These are phyloP conservation scores for Drosophila neutralis DNA, from an alignment of 2,888 invertebrate genomes.

Conservation along the genomic window DNA sequence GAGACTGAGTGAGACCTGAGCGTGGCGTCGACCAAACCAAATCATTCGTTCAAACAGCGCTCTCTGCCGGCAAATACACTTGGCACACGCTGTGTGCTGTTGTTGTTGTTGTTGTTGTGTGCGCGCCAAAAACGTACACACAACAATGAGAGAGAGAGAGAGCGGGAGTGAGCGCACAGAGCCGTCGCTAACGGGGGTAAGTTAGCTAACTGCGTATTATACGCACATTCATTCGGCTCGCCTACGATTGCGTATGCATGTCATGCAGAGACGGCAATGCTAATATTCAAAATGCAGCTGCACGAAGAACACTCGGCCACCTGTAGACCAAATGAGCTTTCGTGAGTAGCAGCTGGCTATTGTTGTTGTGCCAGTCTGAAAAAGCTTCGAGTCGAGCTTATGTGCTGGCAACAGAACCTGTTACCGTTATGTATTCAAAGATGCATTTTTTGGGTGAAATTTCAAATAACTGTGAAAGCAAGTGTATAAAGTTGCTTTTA, in stretches of 20 bases:
- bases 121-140: constrained; percentile 69
- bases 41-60: constrained; percentile 27
- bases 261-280: background rate
- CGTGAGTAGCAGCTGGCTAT: constrained; percentile 2
- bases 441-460: background rate
- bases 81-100: constrained; percentile 9
- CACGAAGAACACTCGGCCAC: constrained; percentile 27
- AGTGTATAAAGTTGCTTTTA: background rate
- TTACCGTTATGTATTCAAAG: constrained; percentile 1
- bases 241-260: constrained; percentile 10
- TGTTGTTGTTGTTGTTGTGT: constrained; percentile 37
- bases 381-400: constrained; percentile 27
- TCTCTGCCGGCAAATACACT: constrained; percentile 62
- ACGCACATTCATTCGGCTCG: background rate
- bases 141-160: constrained; percentile 13
- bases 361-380: background rate
- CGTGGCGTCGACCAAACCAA: constrained; percentile 27
- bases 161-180: constrained; percentile 27
- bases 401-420: background rate
- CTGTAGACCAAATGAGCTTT: constrained; percentile 34
- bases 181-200: constrained; percentile 23
- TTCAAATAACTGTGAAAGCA: background rate
- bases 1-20: constrained; percentile 34
- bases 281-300: constrained; percentile 6
- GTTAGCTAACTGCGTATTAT: constrained; percentile 1